phyloP scores from a whole-genome alignment of 1,140 invertebrate species.

The Phocides pigmalion region DNA sequence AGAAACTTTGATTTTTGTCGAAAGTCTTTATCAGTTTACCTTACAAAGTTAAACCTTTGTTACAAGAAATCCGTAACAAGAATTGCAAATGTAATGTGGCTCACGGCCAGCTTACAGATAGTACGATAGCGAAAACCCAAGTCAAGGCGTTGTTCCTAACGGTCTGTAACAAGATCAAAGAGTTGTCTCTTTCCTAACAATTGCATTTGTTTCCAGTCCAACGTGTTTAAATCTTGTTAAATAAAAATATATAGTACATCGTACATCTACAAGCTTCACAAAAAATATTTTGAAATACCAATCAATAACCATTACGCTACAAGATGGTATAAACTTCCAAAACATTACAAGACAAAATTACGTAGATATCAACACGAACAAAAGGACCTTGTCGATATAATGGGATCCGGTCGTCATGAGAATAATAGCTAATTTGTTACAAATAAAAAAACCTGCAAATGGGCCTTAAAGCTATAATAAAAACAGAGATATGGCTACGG shows the following conservation, averaged over 20 bases:
- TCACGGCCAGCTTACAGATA: slow-evolving; percentile 30
- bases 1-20: too few relatives aligned
- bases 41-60: slow-evolving; percentile 3
- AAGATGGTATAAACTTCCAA: slow-evolving; percentile 16
- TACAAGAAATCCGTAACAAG: slow-evolving; percentile 8
- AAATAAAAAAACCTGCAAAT: slow-evolving; percentile 80
- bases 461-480: slow-evolving; percentile 78
- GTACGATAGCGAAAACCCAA: slow-evolving; percentile 31
- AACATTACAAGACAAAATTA: slow-evolving; percentile 27
- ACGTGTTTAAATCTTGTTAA: slow-evolving; percentile 13
- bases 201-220: slow-evolving; percentile 35
- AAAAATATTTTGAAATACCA: slow-evolving; percentile 11
- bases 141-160: slow-evolving; percentile 43
- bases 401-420: slow-evolving; percentile 63
- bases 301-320: slow-evolving; percentile 26
- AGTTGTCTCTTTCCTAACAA: slow-evolving; percentile 30
- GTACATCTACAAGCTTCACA: background rate
- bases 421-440: slow-evolving; percentile 82
- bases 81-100: slow-evolving; percentile 26
- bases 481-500: slow-evolving; percentile 75
- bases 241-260: background rate
- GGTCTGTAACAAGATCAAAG: slow-evolving; percentile 46
- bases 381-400: slow-evolving; percentile 62
- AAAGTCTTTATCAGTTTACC: background rate
- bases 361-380: slow-evolving; percentile 35